These are phyloP conservation scores for Agapostemon virescens DNA, from an alignment of 2,888 invertebrate species.

Conservation along the genomic window DNA sequence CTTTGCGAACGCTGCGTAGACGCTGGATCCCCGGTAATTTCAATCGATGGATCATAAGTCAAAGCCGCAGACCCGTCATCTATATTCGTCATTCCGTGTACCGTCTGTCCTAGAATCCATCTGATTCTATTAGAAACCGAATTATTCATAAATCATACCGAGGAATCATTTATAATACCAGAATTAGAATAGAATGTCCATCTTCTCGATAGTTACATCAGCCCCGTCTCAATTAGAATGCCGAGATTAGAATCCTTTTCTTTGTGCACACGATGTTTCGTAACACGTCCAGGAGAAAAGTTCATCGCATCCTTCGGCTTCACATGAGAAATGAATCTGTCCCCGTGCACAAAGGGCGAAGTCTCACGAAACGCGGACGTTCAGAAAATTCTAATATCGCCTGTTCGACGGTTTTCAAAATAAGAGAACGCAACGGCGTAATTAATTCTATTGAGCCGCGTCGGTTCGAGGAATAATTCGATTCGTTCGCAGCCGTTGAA, in stretches of 20 bases:
- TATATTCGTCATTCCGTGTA: not conserved
- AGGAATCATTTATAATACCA: not conserved
- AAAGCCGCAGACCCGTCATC: not conserved
- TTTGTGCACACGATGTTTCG: conserved; percentile 5
- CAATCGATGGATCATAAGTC: not conserved
- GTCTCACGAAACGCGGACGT: not conserved
- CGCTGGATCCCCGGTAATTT: conserved; percentile 18
- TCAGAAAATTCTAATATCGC: not conserved
- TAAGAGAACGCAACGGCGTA: not conserved
- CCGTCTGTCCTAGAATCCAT: conserved; percentile 4
- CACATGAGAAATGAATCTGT: not conserved
- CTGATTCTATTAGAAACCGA: not conserved
- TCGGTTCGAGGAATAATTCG: not conserved
- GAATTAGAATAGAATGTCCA: conserved; percentile 5
- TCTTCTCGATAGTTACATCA: conserved; percentile 1
- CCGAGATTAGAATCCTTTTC: conserved; percentile 3
- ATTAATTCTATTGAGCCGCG: not conserved
- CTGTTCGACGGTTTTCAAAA: not conserved
- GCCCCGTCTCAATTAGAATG: conserved; percentile 1
- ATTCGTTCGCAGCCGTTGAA: not conserved
- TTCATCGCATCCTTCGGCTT: not conserved
- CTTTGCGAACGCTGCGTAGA: conserved; percentile 17
- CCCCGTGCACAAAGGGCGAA: not conserved
- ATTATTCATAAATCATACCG: conserved; percentile 15
- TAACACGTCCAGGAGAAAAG: not conserved